Conservation (phyloP, 2,888 invertebrate genomes). For the Pollenia angustigena region DNA sequence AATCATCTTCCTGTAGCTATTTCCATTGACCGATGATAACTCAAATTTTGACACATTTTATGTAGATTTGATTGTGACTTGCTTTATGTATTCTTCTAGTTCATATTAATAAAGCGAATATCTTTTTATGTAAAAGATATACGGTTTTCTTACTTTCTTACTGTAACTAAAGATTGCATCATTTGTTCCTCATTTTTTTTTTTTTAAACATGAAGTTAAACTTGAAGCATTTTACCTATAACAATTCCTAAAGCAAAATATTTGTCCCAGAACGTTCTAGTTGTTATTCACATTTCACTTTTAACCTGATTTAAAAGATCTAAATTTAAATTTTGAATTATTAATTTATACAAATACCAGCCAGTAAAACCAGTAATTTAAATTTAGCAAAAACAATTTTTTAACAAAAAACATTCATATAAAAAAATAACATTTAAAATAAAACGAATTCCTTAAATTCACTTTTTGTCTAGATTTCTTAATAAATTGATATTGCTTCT, state of each 20-base stretch:
- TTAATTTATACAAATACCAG: not conserved
- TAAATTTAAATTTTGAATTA: not conserved
- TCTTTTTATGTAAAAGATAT: too few relatives aligned
- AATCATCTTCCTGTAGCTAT: too few relatives aligned
- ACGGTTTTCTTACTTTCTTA: too few relatives aligned
- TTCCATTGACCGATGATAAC: too few relatives aligned
- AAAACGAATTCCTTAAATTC: conserved; percentile 41
- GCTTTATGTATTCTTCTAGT: too few relatives aligned
- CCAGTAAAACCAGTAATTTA: conserved; percentile 41
- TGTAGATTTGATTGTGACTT: too few relatives aligned
- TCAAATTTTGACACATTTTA: too few relatives aligned
- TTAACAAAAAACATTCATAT: not conserved
- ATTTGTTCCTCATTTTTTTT: too few relatives aligned
- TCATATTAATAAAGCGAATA: too few relatives aligned
- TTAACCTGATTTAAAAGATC: conserved; percentile 17
- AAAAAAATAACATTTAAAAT: not conserved
- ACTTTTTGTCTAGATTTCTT: conserved; percentile 18
- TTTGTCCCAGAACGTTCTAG: conserved; percentile 22
- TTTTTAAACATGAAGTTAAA: not conserved
- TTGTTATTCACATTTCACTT: conserved; percentile 39
- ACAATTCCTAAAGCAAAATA: too few relatives aligned
- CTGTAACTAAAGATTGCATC: too few relatives aligned
- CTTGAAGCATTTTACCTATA: not conserved
- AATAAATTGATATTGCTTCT: conserved; percentile 14
- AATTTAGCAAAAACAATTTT: conserved; percentile 4